Evolutionary conservation across 2,113 vertebrate genomes (phyloP).

Genomic region (Morphnarchus princeps): DNA sequence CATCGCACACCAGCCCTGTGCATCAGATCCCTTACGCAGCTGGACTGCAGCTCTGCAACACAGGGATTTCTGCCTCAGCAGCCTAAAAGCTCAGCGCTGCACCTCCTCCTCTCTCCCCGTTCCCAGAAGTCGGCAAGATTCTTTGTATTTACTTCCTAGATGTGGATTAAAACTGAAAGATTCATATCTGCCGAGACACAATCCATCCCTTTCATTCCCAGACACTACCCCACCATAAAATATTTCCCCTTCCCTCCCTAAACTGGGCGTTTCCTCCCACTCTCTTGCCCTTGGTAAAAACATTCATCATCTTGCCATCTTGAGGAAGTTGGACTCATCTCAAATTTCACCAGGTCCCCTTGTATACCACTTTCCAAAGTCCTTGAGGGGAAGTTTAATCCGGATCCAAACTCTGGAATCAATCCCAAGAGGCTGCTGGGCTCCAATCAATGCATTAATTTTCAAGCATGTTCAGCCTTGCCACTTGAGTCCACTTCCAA

Average conservation of each 20-base stretch:
- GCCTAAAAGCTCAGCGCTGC: rapidly evolving
- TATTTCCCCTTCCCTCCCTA: slow-evolving; percentile 57
- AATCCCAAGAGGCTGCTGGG: slow-evolving; percentile 13
- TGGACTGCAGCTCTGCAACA: not conserved
- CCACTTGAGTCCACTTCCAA: slow-evolving; percentile 25
- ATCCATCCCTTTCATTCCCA: slow-evolving; percentile 65
- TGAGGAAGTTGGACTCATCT: slow-evolving; percentile 48
- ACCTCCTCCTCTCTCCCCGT: not conserved
- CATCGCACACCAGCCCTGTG: rapidly evolving
- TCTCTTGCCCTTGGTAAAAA: slow-evolving; percentile 59
- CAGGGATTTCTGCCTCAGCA: not conserved
- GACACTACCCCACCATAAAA: slow-evolving; percentile 58
- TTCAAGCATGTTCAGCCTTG: slow-evolving; percentile 46
- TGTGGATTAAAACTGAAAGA: slow-evolving; percentile 55
- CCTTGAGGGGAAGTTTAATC: slow-evolving; percentile 54
- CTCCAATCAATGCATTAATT: slow-evolving; percentile 8
- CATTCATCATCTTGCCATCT: slow-evolving; percentile 60
- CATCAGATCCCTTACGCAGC: not conserved
- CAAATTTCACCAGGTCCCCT: slow-evolving; percentile 53
- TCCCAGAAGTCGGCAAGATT: not conserved
- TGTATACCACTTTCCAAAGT: slow-evolving; percentile 42
- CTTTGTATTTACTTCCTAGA: slow-evolving; percentile 61
- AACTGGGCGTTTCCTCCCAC: slow-evolving; percentile 48
- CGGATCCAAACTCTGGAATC: slow-evolving; percentile 44
- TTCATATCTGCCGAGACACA: slow-evolving; percentile 47